Conservation (phyloP, 2,113 vertebrate genomes). For the Micronisus gabar region DNA sequence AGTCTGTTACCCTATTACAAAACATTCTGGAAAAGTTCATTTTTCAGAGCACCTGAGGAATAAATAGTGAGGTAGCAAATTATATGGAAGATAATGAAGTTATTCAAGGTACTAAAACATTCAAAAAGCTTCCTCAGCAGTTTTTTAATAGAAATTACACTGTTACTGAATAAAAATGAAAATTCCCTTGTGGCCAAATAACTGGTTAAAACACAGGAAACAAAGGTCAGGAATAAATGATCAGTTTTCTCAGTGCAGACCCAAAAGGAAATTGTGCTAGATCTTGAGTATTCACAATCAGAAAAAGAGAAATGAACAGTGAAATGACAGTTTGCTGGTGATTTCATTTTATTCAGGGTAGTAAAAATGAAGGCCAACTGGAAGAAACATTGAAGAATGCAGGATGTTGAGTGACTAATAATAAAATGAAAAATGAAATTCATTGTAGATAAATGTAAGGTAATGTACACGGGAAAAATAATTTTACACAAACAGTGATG, state of each 20-base stretch:
- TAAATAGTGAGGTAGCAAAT: neutral
- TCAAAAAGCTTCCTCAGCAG: neutral
- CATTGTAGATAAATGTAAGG: neutral
- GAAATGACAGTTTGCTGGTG: neutral
- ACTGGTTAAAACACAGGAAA: neutral
- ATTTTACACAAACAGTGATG: neutral
- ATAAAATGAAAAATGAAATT: conserved; percentile 4
- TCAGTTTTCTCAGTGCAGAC: neutral
- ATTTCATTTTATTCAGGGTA: neutral
- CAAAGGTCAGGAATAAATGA: neutral
- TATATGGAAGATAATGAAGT: neutral
- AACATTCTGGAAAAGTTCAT: neutral
- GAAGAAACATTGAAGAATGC: neutral
- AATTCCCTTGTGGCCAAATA: neutral
- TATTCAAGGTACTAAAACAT: neutral
- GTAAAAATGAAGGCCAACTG: neutral
- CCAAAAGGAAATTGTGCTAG: neutral
- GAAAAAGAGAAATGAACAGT: neutral
- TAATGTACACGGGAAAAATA: neutral
- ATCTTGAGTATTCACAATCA: neutral
- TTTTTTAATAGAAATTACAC: neutral
- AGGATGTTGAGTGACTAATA: neutral
- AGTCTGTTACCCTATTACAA: neutral
- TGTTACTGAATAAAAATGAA: neutral
- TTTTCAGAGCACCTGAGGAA: neutral